Base-by-base conservation (phyloP, 2,888 invertebrate genomes). In the Nymphalis urticae region DNA sequence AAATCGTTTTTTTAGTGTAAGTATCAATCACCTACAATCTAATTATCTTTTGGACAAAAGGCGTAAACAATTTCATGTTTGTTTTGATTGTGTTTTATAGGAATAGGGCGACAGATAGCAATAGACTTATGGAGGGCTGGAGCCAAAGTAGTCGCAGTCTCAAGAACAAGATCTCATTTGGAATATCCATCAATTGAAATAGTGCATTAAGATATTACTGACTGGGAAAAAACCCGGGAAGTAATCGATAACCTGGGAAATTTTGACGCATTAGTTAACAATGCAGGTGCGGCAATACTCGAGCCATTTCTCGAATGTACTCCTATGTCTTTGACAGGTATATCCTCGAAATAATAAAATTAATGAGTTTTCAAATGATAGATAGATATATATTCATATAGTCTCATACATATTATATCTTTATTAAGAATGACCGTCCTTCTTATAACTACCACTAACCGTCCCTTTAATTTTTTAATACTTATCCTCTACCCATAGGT, bases 241-340 rank as follows among this genome's bases (percentile, higher is more conserved):
- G 94, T 87, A 48, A 83, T 89, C 19, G 89, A 93, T 74, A 90
- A 95, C 51, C 92, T 96, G 27, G 95, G 95, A 0, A 90, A 92
- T 69, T 94, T 98, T 74, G 96, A 98, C 87, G 94, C 97, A 8
- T 85, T 98, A 36, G 97, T 98, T 0, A 98, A 98, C 81, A 98
- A 98, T 93, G 98, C 98, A 2, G 98, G 95, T 1, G 86, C 96
- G 27, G 95, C 96, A 5, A 84, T 93, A 51, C 92, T 96, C 42
- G 95, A 95, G 74, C 94, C 96, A 0, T 96, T 98, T 78, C 87
- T 95, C 0, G 94, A 96, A 56, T 90, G 95, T 48, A 94, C 94
- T 3, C 94, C 95, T 93, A 95, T 66, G 94, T 95, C 73, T 94
- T 96, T 80, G 97, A 98, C 84, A 93, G 90, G 96, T 96, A 93